phyloP scores from a whole-genome alignment of 2,113 vertebrate genomes.

The Hemibagrus wyckioides region DNA sequence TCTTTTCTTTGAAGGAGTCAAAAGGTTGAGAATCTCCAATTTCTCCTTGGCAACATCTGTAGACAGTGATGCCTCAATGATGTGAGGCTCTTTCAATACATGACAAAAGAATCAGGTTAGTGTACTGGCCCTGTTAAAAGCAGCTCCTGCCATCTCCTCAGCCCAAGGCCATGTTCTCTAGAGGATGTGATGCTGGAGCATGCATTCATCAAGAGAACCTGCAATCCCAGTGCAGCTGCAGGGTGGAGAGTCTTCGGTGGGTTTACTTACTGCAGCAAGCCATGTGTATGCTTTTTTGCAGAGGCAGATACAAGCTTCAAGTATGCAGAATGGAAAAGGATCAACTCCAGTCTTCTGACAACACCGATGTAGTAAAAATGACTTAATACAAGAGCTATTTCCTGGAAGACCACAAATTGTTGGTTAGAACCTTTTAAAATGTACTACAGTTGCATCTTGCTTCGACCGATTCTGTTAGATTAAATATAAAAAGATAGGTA shows the following conservation, averaged over 20 bases:
- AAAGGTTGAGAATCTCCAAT: not conserved
- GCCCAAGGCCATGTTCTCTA: slow-evolving; percentile 24
- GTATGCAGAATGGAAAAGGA: not conserved
- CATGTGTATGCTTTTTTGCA: slow-evolving; percentile 5
- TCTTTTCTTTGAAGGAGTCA: slow-evolving; percentile 13
- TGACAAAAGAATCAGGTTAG: slow-evolving; percentile 45
- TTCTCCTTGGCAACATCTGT: not conserved
- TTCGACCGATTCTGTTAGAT: not conserved
- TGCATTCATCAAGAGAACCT: slow-evolving; percentile 20
- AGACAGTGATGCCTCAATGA: not conserved
- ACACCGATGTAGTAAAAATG: not conserved
- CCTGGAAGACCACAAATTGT: not conserved
- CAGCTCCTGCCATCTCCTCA: not conserved
- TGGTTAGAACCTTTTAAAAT: not conserved
- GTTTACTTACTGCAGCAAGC: slow-evolving; percentile 14
- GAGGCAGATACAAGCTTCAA: not conserved
- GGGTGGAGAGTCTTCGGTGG: not conserved
- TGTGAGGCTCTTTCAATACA: not conserved
- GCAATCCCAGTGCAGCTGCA: not conserved
- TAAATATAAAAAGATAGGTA: not conserved
- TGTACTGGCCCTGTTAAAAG: slow-evolving; percentile 7
- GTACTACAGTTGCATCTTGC: not conserved
- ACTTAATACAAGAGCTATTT: not conserved
- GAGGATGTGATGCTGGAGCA: not conserved
- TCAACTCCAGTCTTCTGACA: not conserved